Base-by-base conservation (phyloP, 2,113 vertebrate genomes). In the Proterorhinus semilunaris region DNA sequence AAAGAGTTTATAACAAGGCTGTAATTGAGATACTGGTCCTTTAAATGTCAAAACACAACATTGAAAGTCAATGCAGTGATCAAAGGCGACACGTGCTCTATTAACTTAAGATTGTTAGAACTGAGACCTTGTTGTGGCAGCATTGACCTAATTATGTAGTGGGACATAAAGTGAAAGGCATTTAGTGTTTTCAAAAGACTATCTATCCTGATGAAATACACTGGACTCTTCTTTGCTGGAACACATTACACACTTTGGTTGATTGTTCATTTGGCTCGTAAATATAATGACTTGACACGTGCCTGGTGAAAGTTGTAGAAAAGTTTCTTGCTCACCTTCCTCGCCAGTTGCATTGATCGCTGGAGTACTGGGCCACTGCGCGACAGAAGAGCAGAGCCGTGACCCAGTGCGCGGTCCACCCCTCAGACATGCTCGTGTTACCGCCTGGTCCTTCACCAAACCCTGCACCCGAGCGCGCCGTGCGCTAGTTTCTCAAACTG, bases 271-370 rank as follows among this genome's bases (percentile, higher is more conserved):
- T 36, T 36, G 21, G 21, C 21, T 21, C 2, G 27, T 36, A 36
- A 36, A 36, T 36, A 36, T 5, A 36, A 36, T 36, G 27, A 36
- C 27, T 36, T 36, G 27, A 36, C 10, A 11, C 8, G 15, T 1
- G 8, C 8, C 57, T 15, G 12, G 6, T 59, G 43, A 16, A 54
- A 17, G 7, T 17, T 16, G 11, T 12, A 36, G 21, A 16, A 45
- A n/a, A 6, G 27, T 44, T 6, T 11, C 69, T 62, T 61, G 36
- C 79, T 78, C 93, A 96, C 96, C 96, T 97, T 88, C 96, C 96
- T 77, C 92, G 90, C 96, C 96, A 98, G 93, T 90, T 96, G 84
- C 96, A 98, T 90, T 94, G 91, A 89, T 98, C 95, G 81, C 95
- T 97, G 79, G 95, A 95, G 82, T 96, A 96, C 84, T 96, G 96